Percentiles rank a stretch among this genome's conserved stretches.
Conservation (phyloP, 2,888 invertebrate species). For the Iselma pallidipennis region DNA sequence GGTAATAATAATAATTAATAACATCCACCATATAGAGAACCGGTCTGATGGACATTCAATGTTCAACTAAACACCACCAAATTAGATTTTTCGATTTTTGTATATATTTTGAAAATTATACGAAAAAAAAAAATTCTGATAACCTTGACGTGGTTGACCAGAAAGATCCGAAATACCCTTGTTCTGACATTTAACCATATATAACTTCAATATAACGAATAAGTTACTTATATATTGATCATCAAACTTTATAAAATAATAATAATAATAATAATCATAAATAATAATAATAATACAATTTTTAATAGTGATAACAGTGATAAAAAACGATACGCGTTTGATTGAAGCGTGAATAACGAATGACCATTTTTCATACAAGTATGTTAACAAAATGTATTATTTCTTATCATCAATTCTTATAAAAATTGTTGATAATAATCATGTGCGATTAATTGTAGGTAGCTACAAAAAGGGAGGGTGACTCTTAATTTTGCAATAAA, state of each 20-base stretch:
- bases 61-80: too few species aligned
- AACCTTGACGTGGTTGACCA: constrained; percentile 1
- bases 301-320: background rate
- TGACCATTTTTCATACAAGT: background rate
- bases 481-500: too few species aligned
- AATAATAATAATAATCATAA: too few species aligned
- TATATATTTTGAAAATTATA: too few species aligned
- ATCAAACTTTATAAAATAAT: too few species aligned
- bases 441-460: too few species aligned
- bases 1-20: background rate
- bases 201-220: too few species aligned
- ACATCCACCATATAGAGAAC: background rate
- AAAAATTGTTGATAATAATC: too few species aligned
- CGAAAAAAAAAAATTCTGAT: background rate
- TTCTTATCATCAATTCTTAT: background rate
- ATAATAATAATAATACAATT: background rate
- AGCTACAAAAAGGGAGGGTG: too few species aligned
- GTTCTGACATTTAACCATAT: background rate
- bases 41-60: background rate
- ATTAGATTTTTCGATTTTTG: too few species aligned
- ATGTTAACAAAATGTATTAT: too few species aligned
- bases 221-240: too few species aligned
- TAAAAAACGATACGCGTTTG: background rate
- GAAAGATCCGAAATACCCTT: constrained; percentile 1
- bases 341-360: background rate